A percentile compares a stretch with the other conserved stretches of the same genome.
Conservation (phyloP, 2,888 invertebrate species). For the Eledone cirrhosa region DNA sequence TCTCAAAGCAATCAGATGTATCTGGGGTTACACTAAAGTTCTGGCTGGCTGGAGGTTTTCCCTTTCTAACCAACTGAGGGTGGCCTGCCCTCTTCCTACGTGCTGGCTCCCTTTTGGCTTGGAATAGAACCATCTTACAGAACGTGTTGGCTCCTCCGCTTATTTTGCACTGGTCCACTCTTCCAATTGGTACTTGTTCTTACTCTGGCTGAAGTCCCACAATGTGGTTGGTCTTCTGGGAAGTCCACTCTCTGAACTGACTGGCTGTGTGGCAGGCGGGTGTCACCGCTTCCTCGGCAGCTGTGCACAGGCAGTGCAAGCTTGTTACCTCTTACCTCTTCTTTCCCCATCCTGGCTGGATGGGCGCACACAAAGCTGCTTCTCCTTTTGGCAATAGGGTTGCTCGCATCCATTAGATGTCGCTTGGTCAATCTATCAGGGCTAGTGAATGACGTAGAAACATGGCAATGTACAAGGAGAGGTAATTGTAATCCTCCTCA, state of each 20-base stretch:
- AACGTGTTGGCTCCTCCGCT: constrained; percentile 21
- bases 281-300: constrained; percentile 12
- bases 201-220: constrained; percentile 28
- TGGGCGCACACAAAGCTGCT: constrained; percentile 21
- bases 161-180: constrained; percentile 25
- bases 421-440: constrained; percentile 28
- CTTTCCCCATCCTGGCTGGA: constrained; percentile 19
- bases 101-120: constrained; percentile 10
- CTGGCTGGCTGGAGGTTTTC: constrained; percentile 24
- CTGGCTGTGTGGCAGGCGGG: constrained; percentile 10
- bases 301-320: constrained; percentile 24
- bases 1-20: constrained; percentile 28
- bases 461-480: constrained; percentile 20
- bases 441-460: constrained; percentile 27
- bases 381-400: constrained; percentile 28
- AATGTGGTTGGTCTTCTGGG: constrained; percentile 24
- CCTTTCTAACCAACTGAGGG: constrained; percentile 26
- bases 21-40: constrained; percentile 28
- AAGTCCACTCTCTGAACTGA: constrained; percentile 24
- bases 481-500: constrained; percentile 29
- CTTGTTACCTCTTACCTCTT: constrained; percentile 28
- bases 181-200: constrained; percentile 24
- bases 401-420: constrained; percentile 29
- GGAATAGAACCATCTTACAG: constrained; percentile 24
- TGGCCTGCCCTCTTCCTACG: constrained; percentile 9